phyloP scores from a whole-genome alignment of 1,140 invertebrate species.

The Camponotus pennsylvanicus region DNA sequence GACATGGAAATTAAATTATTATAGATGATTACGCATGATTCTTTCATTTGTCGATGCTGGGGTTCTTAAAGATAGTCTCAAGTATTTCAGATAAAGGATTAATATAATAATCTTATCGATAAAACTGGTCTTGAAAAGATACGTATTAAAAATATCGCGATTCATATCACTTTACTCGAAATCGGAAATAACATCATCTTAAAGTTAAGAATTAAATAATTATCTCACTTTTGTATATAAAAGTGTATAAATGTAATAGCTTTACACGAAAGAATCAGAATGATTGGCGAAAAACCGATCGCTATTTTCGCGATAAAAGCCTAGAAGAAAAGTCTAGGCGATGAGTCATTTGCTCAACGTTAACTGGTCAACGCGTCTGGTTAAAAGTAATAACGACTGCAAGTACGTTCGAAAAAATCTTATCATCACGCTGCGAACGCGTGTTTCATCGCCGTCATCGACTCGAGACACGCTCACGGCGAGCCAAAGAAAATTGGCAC shows the following conservation, averaged over 20 bases:
- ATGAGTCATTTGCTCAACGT: conserved; percentile 30
- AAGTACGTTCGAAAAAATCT: conserved; percentile 20
- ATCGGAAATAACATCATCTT: background rate
- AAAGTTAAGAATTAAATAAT: background rate
- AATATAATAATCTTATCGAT: background rate
- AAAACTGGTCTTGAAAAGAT: background rate
- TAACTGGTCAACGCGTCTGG: background rate
- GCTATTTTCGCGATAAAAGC: background rate
- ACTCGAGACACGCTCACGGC: conserved; percentile 56
- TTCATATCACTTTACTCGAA: background rate
- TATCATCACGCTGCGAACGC: conserved; percentile 71
- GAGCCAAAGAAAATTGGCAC: conserved; percentile 67
- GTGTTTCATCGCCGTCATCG: conserved; percentile 49
- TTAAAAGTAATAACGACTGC: background rate
- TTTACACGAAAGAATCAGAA: conserved; percentile 4
- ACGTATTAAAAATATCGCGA: too few species aligned
- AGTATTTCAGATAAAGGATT: background rate
- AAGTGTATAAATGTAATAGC: background rate
- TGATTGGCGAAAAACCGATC: background rate
- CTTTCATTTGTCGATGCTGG: background rate
- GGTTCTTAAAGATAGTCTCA: background rate
- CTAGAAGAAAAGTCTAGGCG: background rate
- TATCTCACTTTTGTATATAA: too few species aligned
- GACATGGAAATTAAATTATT: too few species aligned
- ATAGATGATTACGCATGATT: background rate